phyloP scores from a whole-genome alignment of 2,113 vertebrate species.

The Siniperca knerii region DNA sequence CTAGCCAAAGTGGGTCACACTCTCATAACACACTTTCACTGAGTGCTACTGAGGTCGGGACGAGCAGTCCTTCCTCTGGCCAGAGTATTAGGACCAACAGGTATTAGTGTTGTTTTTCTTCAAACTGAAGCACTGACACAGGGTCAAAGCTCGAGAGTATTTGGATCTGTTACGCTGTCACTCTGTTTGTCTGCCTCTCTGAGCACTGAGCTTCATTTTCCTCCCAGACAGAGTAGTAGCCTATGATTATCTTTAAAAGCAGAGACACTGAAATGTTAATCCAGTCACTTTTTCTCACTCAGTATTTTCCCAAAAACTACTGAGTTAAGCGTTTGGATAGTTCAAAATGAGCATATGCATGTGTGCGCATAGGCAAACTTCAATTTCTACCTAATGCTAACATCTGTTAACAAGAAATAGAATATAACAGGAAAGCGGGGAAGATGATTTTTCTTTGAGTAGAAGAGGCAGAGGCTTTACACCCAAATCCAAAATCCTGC shows the following conservation, averaged over 20 bases:
- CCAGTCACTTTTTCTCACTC: conserved; percentile 17
- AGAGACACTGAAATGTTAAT: conserved; percentile 60
- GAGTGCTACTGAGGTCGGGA: conserved; percentile 42
- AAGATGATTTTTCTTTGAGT: conserved; percentile 8
- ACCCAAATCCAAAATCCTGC: conserved; percentile 46
- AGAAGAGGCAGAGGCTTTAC: conserved; percentile 8
- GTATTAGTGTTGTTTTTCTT: conserved; percentile 28
- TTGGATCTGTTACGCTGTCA: conserved; percentile 55
- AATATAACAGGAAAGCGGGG: neutral
- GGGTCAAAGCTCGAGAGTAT: conserved; percentile 47
- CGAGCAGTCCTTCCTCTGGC: conserved; percentile 21
- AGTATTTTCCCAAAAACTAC: neutral
- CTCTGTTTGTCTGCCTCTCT: conserved; percentile 22
- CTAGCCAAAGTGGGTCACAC: conserved; percentile 69
- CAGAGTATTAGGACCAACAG: conserved; percentile 32
- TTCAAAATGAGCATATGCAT: neutral
- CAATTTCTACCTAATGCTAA: neutral
- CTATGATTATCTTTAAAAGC: conserved; percentile 64
- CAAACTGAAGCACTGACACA: neutral
- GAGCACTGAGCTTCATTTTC: conserved; percentile 43
- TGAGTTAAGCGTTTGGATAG: neutral
- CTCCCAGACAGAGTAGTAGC: conserved; percentile 40
- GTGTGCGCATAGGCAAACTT: conserved; percentile 2
- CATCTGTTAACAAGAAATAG: conserved; percentile 14
- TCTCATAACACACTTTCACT: conserved; percentile 48